These are phyloP conservation scores for sheep (Ovis aries) DNA, from an alignment of 2,113 vertebrate species.

Conservation along the genomic window DNA sequence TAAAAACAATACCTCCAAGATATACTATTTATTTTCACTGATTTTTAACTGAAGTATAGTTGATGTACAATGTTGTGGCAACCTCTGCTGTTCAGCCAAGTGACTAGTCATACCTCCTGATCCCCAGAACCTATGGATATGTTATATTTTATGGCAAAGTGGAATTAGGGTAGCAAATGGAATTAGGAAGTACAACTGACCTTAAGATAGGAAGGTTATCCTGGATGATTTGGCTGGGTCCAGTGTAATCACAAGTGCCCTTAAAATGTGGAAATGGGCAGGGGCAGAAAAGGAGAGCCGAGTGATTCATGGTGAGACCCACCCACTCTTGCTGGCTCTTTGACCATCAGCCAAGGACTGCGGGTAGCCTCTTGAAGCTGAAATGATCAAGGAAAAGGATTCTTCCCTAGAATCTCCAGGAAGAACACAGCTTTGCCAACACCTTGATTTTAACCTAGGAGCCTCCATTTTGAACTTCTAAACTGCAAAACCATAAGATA, in stretches of 20 bases:
- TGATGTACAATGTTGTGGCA: neutral
- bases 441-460: neutral
- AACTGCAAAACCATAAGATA: neutral
- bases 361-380: neutral
- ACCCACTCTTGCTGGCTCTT: neutral
- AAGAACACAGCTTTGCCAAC: neutral
- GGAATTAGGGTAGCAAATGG: neutral
- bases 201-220: neutral
- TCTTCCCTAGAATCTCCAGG: neutral
- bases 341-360: neutral
- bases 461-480: neutral
- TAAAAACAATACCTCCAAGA: neutral
- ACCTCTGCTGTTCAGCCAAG: neutral
- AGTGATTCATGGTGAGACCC: neutral
- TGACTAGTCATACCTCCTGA: neutral
- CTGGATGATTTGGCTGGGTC: neutral
- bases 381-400: neutral
- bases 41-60: neutral
- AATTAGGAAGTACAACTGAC: neutral
- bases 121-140: neutral
- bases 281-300: neutral
- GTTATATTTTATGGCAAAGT: neutral
- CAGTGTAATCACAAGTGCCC: neutral
- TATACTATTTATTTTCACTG: neutral
- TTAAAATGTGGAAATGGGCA: neutral